A percentile compares a stretch with the other conserved stretches of the same genome.
phyloP scores from a whole-genome alignment of 1,140 invertebrate genomes.

The Brachionus asplanchnoidis region DNA sequence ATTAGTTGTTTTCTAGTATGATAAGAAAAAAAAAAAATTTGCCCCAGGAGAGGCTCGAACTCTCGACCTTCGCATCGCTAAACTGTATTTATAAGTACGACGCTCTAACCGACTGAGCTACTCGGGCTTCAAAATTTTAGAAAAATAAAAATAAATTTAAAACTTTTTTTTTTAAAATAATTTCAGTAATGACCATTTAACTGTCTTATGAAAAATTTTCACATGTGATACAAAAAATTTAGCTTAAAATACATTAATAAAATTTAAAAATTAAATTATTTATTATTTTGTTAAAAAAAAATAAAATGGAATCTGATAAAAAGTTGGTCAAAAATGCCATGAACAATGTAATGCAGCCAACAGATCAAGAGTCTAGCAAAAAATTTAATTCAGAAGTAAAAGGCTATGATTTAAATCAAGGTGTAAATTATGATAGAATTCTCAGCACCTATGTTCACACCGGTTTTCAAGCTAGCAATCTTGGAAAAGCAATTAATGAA shows the following conservation, averaged over 20 bases:
- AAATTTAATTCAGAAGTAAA: neutral
- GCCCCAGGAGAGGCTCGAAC: conserved; percentile 30
- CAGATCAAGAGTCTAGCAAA: neutral
- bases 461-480: conserved; percentile 39
- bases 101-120: conserved; percentile 34
- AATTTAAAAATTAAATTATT: neutral
- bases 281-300: neutral
- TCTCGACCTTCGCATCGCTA: conserved; percentile 33
- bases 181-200: neutral
- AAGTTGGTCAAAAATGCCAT: neutral
- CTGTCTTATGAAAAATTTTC: neutral
- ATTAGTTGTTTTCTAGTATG: no score
- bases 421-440: conserved; percentile 3
- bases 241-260: neutral
- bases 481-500: conserved; percentile 16
- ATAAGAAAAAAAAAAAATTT: neutral
- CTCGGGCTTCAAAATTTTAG: neutral
- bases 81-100: conserved; percentile 36
- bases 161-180: neutral
- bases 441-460: neutral
- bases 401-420: conserved; percentile 39
- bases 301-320: conserved; percentile 35
- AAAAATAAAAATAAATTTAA: neutral
- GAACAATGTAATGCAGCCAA: conserved; percentile 30
- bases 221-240: neutral